Conservation (phyloP, 2,888 invertebrate species). For the Drosophila neotestacea region DNA sequence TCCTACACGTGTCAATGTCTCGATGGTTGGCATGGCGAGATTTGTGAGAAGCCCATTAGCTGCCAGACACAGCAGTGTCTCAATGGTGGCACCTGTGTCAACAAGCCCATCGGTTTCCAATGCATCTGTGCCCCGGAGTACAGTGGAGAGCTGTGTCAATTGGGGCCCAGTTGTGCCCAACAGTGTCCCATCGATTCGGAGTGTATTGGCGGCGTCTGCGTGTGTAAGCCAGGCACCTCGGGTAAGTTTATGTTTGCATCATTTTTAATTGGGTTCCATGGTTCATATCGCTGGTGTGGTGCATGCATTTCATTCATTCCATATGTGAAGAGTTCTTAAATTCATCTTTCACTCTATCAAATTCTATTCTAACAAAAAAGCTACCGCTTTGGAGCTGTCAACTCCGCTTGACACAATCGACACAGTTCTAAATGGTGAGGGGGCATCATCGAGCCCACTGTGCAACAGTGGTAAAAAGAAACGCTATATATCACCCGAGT, state of each 20-base stretch:
- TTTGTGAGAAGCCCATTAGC: conserved; percentile 89
- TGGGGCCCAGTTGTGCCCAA: conserved; percentile 81
- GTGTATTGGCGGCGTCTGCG: conserved; percentile 87
- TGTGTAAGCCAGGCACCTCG: conserved; percentile 85
- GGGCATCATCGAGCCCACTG: conserved; percentile 24
- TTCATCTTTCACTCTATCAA: conserved; percentile 8
- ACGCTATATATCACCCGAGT: conserved; percentile 83
- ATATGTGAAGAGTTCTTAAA: conserved; percentile 7
- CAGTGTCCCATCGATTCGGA: conserved; percentile 89
- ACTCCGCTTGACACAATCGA: conserved; percentile 48
- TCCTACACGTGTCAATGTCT: conserved; percentile 91
- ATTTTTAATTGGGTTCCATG: conserved; percentile 27
- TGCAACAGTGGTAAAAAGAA: conserved; percentile 78
- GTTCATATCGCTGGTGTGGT: conserved; percentile 28
- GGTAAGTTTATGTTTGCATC: conserved; percentile 72
- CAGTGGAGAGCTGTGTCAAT: conserved; percentile 84
- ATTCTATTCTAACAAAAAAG: conserved; percentile 46
- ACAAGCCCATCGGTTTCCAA: conserved; percentile 87
- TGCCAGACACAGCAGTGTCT: conserved; percentile 91
- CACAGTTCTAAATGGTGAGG: conserved; percentile 16
- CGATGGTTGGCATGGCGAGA: conserved; percentile 91
- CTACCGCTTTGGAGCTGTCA: conserved; percentile 65
- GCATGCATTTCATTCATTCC: conserved; percentile 38
- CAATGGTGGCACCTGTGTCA: conserved; percentile 90
- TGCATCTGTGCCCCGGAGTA: conserved; percentile 90